Conservation (phyloP, 2,113 vertebrate species). For the Serilophus lunatus region DNA sequence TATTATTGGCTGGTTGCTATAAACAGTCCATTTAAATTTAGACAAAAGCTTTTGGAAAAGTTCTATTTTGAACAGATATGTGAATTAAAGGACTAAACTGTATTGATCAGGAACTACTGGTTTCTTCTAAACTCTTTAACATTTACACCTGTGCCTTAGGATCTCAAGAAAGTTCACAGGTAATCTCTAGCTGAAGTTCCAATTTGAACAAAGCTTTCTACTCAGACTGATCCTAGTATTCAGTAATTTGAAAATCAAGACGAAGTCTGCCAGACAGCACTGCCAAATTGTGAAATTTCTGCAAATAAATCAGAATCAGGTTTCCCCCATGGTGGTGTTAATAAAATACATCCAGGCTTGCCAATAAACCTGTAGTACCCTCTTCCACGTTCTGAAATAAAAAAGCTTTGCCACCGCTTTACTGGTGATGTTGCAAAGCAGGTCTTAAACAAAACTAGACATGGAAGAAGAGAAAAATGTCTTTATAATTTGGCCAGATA, state of each 20-base stretch:
- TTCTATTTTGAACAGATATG: background rate
- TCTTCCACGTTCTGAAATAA: background rate
- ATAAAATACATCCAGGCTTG: background rate
- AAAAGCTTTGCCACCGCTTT: background rate
- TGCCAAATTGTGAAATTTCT: background rate
- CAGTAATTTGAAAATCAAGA: background rate
- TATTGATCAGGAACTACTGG: background rate
- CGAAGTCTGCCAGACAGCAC: background rate
- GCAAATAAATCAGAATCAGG: background rate
- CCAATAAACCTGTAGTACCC: background rate
- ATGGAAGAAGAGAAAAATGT: background rate
- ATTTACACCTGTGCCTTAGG: background rate
- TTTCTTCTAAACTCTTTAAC: background rate
- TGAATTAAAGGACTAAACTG: background rate
- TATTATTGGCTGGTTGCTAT: conserved; percentile 26
- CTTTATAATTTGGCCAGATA: background rate
- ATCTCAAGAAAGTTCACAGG: background rate
- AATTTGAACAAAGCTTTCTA: background rate
- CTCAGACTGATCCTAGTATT: background rate
- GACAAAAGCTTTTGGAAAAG: conserved; percentile 22
- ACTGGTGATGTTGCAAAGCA: background rate
- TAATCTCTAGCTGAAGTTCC: background rate
- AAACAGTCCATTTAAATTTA: conserved; percentile 40
- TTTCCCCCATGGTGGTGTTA: background rate
- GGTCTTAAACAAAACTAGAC: background rate